Conservation (phyloP, 2,113 vertebrate species). For the Bubalus kerabau region DNA sequence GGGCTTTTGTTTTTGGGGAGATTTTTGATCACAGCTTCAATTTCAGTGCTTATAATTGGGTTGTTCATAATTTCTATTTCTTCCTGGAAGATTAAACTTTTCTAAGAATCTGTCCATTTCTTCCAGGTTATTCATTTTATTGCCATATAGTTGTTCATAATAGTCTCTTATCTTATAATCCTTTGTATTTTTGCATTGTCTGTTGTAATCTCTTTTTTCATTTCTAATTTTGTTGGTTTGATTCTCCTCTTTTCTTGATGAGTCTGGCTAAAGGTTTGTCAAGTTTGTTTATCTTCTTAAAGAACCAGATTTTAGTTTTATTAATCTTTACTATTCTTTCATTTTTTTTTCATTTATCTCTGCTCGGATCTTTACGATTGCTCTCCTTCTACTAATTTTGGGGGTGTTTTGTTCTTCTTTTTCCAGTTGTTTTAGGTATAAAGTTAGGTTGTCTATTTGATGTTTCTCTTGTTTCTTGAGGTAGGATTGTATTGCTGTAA, state of each 20-base stretch:
- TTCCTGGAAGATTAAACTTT: neutral
- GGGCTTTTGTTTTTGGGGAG: neutral
- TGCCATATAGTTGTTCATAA: neutral
- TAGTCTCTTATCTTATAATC: neutral
- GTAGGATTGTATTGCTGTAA: neutral
- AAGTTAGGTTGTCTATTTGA: neutral
- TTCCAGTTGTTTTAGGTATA: neutral
- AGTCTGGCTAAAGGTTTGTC: neutral
- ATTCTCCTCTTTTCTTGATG: neutral
- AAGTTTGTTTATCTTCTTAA: neutral
- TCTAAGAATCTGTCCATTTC: neutral
- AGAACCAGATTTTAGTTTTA: neutral
- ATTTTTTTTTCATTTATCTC: neutral
- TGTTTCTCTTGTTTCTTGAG: neutral
- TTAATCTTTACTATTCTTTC: neutral
- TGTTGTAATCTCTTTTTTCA: neutral
- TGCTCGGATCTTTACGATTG: neutral
- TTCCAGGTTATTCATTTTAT: neutral
- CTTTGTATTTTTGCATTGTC: neutral
- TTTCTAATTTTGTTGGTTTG: neutral
- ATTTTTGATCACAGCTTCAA: neutral
- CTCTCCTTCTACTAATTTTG: neutral
- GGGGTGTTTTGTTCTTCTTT: neutral
- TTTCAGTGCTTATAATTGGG: neutral
- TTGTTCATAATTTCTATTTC: neutral